phyloP scores from a whole-genome alignment of 2,113 vertebrate genomes.

The Nematolebias whitei region DNA sequence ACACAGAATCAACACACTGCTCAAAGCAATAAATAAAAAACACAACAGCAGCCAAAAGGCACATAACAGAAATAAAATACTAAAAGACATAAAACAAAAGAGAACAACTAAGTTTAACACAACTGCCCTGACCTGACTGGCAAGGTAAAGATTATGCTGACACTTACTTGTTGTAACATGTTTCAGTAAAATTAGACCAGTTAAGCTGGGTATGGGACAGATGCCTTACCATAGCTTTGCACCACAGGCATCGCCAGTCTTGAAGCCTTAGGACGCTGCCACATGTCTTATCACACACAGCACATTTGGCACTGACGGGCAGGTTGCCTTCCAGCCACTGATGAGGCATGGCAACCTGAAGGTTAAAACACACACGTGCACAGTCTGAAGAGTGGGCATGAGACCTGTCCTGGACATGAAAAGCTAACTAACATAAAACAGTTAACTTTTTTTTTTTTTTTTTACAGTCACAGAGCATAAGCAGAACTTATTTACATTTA shows the following conservation, averaged over 20 bases:
- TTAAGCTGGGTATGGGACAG: conserved; percentile 3
- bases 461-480: too few relatives aligned
- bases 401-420: not conserved
- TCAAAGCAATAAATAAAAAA: too few relatives aligned
- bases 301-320: conserved; percentile 96
- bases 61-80: too few relatives aligned
- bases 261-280: conserved; percentile 96
- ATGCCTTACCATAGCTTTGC: conserved; percentile 93
- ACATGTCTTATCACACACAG: conserved; percentile 97
- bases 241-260: conserved; percentile 99
- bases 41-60: too few relatives aligned
- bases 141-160: not conserved
- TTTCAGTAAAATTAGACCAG: not conserved
- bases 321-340: conserved; percentile 98
- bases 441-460: too few relatives aligned
- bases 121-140: too few relatives aligned
- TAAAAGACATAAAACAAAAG: too few relatives aligned
- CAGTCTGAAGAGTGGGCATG: not conserved
- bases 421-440: too few relatives aligned
- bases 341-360: conserved; percentile 96
- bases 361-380: conserved; percentile 28
- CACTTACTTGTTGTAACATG: not conserved
- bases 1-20: too few relatives aligned
- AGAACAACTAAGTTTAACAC: too few relatives aligned
- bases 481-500: too few relatives aligned